phyloP scores from a whole-genome alignment of 2,888 invertebrate genomes.

The Baccha elongata region DNA sequence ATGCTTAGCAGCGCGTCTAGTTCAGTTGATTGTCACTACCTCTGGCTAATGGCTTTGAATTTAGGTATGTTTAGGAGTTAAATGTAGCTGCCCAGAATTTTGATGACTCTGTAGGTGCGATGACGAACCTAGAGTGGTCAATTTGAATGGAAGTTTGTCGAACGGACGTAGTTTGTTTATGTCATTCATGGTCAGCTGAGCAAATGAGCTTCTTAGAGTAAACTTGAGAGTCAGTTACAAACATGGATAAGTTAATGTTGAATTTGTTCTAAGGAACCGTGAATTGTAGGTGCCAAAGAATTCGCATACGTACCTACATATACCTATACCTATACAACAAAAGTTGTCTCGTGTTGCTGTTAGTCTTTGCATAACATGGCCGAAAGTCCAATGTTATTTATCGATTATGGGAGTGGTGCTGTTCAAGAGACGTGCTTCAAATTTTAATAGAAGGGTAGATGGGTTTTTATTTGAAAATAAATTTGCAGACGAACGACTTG shows the following conservation, averaged over 20 bases:
- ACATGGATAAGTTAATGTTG: background rate
- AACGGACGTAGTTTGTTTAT: conserved; percentile 53
- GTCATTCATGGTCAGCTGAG: conserved; percentile 65
- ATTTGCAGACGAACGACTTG: conserved; percentile 35
- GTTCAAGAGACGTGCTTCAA: conserved; percentile 18
- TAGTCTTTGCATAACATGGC: conserved; percentile 23
- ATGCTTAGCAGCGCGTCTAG: conserved; percentile 48
- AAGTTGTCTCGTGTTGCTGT: background rate
- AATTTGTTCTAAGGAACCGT: conserved; percentile 25
- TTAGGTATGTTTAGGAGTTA: conserved; percentile 56
- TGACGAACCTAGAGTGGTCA: conserved; percentile 42
- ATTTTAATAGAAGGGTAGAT: conserved; percentile 12
- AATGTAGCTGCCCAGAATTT: conserved; percentile 54
- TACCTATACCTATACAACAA: background rate
- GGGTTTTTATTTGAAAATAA: conserved; percentile 10
- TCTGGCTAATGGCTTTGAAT: conserved; percentile 59
- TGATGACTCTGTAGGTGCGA: conserved; percentile 31
- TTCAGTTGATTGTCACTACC: conserved; percentile 24
- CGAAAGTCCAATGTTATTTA: conserved; percentile 28
- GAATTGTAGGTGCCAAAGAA: conserved; percentile 14
- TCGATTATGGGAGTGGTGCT: conserved; percentile 46
- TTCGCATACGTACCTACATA: too few species aligned
- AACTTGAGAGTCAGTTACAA: background rate
- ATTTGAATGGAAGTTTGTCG: conserved; percentile 32
- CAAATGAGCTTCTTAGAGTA: background rate